Evolutionary conservation across 2,888 invertebrate genomes (phyloP), one percentile per base, ranked within the genome.

Genomic region (Osmoderma eremita): DNA sequence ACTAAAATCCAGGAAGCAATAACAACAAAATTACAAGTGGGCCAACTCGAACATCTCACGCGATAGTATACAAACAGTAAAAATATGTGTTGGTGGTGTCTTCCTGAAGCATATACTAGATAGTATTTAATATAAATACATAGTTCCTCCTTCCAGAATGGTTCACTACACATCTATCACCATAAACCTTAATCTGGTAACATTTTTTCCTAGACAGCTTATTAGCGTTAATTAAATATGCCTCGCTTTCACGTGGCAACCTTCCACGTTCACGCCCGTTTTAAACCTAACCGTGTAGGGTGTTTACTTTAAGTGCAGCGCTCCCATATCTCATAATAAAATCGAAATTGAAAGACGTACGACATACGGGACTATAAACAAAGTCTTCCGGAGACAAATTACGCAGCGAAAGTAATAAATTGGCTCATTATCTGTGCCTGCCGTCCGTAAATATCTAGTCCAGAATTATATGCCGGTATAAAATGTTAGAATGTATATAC

Each of bases 151-250:
- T 8, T 8, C 30, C 30, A 10, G 8, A 6, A 30, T 10, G 5
- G 30, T 30, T 30, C 4, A 20, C 20, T 5, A 18, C 17, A 22
- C 39, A 56, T 58, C 58, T 15, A 58, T 58, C 58, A 58, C 15
- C 58, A 42, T 45, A 15, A 45, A 58, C 6, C 30, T 13, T 58
- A 58, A 58, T 58, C 24, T 58, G 58, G 58, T 13, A 36, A 56
- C 10, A 42, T 24, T 45, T 58, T 54, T 58, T 24, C 17, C 20
- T 10, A 13, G 58, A 58, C 58, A 58, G 58, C 42, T 45, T 58
- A 58, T 58, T 58, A 58, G 45, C 30, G 58, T 58, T 58, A 58
- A 58, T 58, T 58, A 58, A 58, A 58, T 58, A 45, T 58, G 30
- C 45, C 15, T 58, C 42, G 2, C 45, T 45, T 24, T 24, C 58